phyloP scores from a whole-genome alignment of 1,140 invertebrate genomes.

The Acromyrmex echinatior region DNA sequence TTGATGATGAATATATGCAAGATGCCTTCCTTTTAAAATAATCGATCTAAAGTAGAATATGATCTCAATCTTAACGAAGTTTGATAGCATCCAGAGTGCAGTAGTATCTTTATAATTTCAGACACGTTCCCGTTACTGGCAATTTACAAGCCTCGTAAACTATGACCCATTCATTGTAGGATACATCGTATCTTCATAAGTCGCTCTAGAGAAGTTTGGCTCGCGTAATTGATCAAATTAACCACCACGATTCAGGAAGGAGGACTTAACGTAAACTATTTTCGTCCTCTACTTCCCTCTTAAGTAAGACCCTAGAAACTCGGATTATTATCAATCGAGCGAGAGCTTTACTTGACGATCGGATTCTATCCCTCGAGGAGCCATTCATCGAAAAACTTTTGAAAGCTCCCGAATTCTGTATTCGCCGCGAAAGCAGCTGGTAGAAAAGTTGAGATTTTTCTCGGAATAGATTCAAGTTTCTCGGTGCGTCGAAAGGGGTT shows the following conservation, averaged over 20 bases:
- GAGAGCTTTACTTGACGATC: neutral
- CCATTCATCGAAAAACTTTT: neutral
- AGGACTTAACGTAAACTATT: conserved; percentile 3
- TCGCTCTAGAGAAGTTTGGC: neutral
- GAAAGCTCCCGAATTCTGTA: neutral
- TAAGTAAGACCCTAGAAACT: neutral
- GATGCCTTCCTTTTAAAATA: neutral
- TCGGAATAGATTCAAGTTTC: conserved; percentile 42
- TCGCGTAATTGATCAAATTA: conserved; percentile 15
- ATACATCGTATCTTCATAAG: neutral
- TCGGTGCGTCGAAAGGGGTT: conserved; percentile 32
- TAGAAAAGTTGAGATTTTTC: conserved; percentile 16
- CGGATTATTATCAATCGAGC: neutral
- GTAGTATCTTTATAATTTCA: neutral
- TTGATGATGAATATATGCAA: conserved; percentile 25
- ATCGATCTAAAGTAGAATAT: conserved; percentile 6
- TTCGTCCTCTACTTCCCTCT: neutral
- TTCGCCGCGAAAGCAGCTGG: neutral
- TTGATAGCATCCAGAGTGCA: conserved; percentile 12
- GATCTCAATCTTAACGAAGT: conserved; percentile 22
- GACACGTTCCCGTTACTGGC: conserved; percentile 14
- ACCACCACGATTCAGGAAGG: neutral
- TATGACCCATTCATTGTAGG: neutral
- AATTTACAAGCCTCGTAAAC: conserved; percentile 13
- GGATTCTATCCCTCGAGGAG: too few species aligned